A percentile compares a stretch with the other conserved stretches of the same genome.
phyloP scores from a whole-genome alignment of 2,797 vertebrate species.

The Helarctos malayanus region DNA sequence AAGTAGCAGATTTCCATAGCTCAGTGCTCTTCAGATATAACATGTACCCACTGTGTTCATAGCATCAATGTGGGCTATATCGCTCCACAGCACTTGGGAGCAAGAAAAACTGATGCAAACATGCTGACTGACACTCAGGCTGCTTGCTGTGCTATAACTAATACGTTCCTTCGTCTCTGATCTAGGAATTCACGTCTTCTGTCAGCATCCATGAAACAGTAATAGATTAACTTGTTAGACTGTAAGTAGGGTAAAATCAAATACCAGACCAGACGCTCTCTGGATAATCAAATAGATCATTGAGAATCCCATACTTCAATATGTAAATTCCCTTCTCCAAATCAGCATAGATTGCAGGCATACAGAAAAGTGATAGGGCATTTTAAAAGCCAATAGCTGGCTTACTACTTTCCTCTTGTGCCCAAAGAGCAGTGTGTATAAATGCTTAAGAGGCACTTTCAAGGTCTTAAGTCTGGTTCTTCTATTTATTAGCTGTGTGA shows the following conservation, averaged over 20 bases:
- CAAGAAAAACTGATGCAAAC: background rate
- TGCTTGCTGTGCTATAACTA: background rate
- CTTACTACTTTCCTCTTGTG: background rate
- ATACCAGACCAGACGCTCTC: background rate
- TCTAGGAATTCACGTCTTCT: background rate
- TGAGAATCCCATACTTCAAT: background rate
- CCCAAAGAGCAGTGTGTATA: background rate
- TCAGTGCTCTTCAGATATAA: background rate
- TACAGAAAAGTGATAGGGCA: background rate
- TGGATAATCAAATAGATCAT: background rate
- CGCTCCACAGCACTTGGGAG: background rate
- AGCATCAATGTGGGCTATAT: background rate
- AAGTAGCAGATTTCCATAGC: background rate
- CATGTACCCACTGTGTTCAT: accelerated
- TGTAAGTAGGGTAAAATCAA: background rate
- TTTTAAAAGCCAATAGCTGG: background rate
- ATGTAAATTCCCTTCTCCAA: background rate
- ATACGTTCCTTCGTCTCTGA: background rate
- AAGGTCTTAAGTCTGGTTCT: background rate
- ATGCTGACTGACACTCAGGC: background rate
- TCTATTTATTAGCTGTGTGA: background rate
- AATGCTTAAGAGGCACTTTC: background rate
- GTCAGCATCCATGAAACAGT: background rate
- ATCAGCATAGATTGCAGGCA: background rate
- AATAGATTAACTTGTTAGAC: background rate